These are phyloP conservation scores for Gracilinanus agilis DNA, from an alignment of 2,113 vertebrate species.

Conservation along the genomic window DNA sequence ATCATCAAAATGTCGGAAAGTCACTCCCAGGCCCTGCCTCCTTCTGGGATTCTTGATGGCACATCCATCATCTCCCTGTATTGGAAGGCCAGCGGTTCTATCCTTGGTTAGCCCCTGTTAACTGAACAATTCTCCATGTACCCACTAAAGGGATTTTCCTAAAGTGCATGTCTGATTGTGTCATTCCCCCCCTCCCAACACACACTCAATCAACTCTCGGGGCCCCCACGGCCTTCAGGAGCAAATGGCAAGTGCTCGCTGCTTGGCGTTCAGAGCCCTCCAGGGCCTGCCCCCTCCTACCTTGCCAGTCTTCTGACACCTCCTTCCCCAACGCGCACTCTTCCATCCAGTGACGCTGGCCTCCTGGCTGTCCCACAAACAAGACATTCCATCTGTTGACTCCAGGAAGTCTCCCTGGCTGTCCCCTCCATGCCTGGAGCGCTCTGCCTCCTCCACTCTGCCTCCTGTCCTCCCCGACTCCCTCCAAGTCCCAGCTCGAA, in stretches of 20 bases:
- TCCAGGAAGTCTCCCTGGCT: neutral
- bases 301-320: neutral
- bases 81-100: neutral
- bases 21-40: neutral
- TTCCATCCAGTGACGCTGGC: neutral
- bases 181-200: neutral
- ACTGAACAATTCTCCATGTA: neutral
- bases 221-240: neutral
- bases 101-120: neutral
- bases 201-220: no score
- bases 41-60: neutral
- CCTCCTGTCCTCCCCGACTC: neutral
- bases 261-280: neutral
- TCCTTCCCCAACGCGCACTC: neutral
- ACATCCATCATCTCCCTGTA: neutral
- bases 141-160: neutral
- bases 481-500: neutral
- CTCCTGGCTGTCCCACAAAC: neutral
- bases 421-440: neutral
- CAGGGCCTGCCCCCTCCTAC: neutral
- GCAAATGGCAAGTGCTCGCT: neutral
- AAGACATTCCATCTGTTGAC: neutral
- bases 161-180: neutral
- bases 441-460: neutral
- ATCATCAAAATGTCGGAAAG: neutral